phyloP scores from a whole-genome alignment of 2,888 invertebrate genomes.

The Oxyteleia sp. region DNA sequence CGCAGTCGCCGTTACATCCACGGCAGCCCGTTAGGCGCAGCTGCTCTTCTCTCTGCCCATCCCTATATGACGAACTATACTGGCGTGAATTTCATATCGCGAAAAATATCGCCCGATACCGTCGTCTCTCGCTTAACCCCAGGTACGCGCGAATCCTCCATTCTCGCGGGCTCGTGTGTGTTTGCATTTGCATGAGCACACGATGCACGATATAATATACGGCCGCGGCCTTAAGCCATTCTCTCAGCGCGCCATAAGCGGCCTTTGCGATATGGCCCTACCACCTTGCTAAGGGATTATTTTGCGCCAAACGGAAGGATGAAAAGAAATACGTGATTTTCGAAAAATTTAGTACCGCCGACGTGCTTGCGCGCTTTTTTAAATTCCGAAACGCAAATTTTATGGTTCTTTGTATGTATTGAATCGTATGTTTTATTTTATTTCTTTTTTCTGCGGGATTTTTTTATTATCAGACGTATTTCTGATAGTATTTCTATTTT shows the following conservation, averaged over 20 bases:
- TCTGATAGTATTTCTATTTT: too few relatives aligned
- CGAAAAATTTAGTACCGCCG: conserved; percentile 3
- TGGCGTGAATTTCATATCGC: conserved; percentile 82
- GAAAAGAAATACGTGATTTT: conserved; percentile 43
- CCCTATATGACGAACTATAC: conserved; percentile 79
- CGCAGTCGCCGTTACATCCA: conserved; percentile 70
- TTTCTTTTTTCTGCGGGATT: too few relatives aligned
- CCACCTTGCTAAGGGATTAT: conserved; percentile 47
- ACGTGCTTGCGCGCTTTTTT: not conserved
- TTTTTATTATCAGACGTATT: too few relatives aligned
- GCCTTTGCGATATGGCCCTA: conserved; percentile 53
- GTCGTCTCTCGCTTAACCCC: conserved; percentile 65
- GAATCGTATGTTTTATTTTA: too few relatives aligned
- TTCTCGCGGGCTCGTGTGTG: conserved; percentile 46
- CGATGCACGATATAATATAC: conserved; percentile 66
- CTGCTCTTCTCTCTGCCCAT: conserved; percentile 77
- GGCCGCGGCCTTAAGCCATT: conserved; percentile 68
- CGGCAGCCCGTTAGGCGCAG: conserved; percentile 80
- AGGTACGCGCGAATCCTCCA: conserved; percentile 54
- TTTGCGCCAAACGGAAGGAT: conserved; percentile 43
- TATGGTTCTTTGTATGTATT: not conserved
- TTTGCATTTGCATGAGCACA: conserved; percentile 65
- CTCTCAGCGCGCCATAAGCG: conserved; percentile 68
- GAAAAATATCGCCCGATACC: conserved; percentile 79
- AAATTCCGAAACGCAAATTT: not conserved